Evolutionary conservation across 2,797 vertebrate genomes (phyloP).

Genomic region (Acanthis flammea): DNA sequence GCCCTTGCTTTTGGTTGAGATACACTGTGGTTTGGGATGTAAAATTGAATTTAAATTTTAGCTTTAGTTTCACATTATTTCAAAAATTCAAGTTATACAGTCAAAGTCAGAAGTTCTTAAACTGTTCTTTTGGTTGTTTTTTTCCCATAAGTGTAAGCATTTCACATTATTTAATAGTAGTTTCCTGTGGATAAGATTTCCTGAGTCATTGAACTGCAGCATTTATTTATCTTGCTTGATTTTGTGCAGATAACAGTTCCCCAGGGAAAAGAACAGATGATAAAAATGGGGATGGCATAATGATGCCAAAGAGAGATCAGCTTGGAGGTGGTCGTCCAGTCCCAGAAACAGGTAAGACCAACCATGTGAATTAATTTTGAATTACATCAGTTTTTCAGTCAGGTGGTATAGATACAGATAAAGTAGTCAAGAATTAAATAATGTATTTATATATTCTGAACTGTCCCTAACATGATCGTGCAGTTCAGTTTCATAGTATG

Average conservation of each 20-base stretch:
- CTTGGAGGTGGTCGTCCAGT: slow-evolving; percentile 78
- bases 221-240: not conserved
- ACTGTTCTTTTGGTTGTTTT: not conserved
- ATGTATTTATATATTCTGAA: not conserved
- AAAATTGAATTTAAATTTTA: not conserved
- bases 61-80: not conserved
- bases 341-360: slow-evolving; percentile 86
- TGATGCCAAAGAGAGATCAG: slow-evolving; percentile 75
- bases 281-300: slow-evolving; percentile 69
- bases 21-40: not conserved
- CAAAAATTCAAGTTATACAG: not conserved
- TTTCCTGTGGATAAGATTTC: not conserved
- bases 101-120: not conserved
- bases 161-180: not conserved
- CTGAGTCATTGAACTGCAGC: not conserved
- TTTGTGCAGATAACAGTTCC: slow-evolving; percentile 69
- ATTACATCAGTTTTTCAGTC: not conserved
- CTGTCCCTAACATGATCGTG: not conserved
- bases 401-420: not conserved
- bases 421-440: not conserved
- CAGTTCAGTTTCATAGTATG: not conserved
- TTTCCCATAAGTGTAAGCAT: rapidly evolving
- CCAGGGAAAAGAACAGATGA: slow-evolving; percentile 74
- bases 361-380: not conserved
- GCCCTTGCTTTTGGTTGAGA: not conserved